Conservation (phyloP, 2,113 vertebrate genomes). For the Podiceps cristatus region DNA sequence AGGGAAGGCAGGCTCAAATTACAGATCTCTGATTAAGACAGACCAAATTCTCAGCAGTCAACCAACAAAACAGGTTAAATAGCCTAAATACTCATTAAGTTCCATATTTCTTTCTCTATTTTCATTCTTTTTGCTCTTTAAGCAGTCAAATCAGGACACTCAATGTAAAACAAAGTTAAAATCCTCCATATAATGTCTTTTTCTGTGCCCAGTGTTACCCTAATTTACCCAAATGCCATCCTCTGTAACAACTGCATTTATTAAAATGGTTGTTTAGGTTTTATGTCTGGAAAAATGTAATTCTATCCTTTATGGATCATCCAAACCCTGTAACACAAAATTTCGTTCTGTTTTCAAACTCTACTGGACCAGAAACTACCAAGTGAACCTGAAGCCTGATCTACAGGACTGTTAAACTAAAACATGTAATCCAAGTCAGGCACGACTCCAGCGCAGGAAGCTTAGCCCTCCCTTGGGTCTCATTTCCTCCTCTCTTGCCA, state of each 20-base stretch:
- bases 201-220: background rate
- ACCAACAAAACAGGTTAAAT: background rate
- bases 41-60: background rate
- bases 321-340: background rate
- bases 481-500: background rate
- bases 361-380: background rate
- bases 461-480: background rate
- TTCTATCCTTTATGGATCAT: background rate
- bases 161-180: background rate
- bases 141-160: background rate
- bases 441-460: background rate
- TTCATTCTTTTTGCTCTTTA: background rate
- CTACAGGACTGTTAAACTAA: conserved; percentile 3
- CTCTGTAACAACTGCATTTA: background rate
- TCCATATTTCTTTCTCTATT: background rate
- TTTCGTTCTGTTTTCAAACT: background rate
- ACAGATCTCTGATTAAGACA: background rate
- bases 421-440: background rate
- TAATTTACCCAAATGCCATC: background rate
- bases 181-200: background rate
- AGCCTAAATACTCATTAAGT: background rate
- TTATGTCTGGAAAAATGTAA: background rate
- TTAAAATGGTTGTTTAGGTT: background rate
- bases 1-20: background rate
- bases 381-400: background rate